Conservation (phyloP, 2,113 vertebrate species). For the Callithrix jacchus region DNA sequence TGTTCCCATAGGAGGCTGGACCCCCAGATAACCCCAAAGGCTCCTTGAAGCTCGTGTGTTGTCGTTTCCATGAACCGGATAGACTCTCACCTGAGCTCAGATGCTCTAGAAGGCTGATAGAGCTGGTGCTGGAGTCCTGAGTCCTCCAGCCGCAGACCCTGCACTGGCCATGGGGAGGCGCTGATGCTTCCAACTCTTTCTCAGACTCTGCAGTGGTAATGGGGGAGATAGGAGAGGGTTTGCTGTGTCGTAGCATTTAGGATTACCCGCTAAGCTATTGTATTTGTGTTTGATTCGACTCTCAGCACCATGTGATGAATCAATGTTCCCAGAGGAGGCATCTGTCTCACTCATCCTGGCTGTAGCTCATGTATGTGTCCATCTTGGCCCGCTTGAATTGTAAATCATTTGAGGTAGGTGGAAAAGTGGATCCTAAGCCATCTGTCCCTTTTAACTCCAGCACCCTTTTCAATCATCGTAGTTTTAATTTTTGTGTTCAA, state of each 20-base stretch:
- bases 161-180: accelerated
- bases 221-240: accelerated
- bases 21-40: accelerated
- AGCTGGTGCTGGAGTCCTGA: accelerated
- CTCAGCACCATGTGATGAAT: not conserved
- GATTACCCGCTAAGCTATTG: not conserved
- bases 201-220: accelerated
- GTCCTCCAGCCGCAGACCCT: not conserved
- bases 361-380: not conserved
- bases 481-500: not conserved
- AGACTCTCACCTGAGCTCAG: not conserved
- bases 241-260: accelerated
- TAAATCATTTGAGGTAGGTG: not conserved
- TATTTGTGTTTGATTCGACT: not conserved
- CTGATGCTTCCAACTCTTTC: accelerated
- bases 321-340: not conserved
- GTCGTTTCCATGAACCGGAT: not conserved
- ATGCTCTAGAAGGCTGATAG: accelerated
- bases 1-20: not conserved
- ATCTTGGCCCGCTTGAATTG: not conserved
- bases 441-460: not conserved
- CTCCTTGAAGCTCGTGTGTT: accelerated
- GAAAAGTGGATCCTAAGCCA: accelerated
- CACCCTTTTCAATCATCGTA: not conserved
- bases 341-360: not conserved